phyloP scores from a whole-genome alignment of 2,888 invertebrate genomes.

The Epistrophe eligans region DNA sequence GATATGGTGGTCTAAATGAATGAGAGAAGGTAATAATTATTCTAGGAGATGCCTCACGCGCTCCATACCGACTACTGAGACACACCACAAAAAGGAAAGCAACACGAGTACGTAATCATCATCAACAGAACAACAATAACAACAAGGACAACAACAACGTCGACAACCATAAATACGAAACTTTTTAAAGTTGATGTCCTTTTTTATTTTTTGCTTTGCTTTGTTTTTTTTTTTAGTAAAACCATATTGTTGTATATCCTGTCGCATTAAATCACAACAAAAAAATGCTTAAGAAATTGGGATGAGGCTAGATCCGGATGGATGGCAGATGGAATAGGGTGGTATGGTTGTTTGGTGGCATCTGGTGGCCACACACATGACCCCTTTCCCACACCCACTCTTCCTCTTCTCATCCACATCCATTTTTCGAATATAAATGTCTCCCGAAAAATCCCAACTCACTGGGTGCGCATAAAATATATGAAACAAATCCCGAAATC shows the following conservation, averaged over 20 bases:
- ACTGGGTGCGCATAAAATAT: slow-evolving; percentile 73
- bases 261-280: slow-evolving; percentile 69
- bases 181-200: slow-evolving; percentile 59
- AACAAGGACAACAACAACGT: background rate
- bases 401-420: slow-evolving; percentile 8
- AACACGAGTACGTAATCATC: slow-evolving; percentile 26
- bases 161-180: slow-evolving; percentile 22
- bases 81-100: slow-evolving; percentile 21
- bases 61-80: slow-evolving; percentile 27
- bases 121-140: slow-evolving; percentile 9
- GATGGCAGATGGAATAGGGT: background rate
- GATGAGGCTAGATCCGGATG: slow-evolving; percentile 4
- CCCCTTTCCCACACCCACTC: background rate
- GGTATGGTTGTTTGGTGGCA: background rate
- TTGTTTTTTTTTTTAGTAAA: slow-evolving; percentile 53
- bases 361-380: slow-evolving; percentile 47
- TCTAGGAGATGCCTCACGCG: slow-evolving; percentile 66
- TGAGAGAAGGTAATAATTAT: slow-evolving; percentile 50
- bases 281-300: background rate
- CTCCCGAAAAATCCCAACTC: slow-evolving; percentile 50
- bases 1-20: background rate
- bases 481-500: slow-evolving; percentile 71
- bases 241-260: slow-evolving; percentile 66
- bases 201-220: slow-evolving; percentile 19
- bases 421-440: slow-evolving; percentile 61